Percentiles rank a stretch among this genome's conserved stretches.
phyloP scores from a whole-genome alignment of 2,113 vertebrate species.

The Amphiprion percula region DNA sequence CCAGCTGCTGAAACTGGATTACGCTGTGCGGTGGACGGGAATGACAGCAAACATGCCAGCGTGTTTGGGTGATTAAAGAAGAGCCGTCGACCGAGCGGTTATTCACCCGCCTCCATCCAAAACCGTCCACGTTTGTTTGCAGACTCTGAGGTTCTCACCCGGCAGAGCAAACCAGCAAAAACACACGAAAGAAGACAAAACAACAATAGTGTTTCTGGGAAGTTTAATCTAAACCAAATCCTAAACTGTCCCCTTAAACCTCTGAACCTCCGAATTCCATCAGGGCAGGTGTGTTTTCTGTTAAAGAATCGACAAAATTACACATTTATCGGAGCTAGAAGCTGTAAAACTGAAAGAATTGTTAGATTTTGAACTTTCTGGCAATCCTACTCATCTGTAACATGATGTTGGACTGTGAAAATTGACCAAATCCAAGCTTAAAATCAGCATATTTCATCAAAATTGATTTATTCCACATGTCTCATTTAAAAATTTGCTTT shows the following conservation, averaged over 20 bases:
- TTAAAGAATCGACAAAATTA: no score
- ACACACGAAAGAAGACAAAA: not conserved
- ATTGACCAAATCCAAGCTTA: no score
- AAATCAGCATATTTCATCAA: no score
- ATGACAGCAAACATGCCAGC: not conserved
- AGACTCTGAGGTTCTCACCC: conserved; percentile 36
- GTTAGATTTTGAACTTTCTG: no score
- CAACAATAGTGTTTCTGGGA: not conserved
- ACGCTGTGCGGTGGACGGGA: not conserved
- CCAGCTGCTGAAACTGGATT: not conserved
- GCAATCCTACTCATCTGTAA: no score
- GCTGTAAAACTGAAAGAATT: no score
- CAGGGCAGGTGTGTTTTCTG: no score
- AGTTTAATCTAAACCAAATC: not conserved
- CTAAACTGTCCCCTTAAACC: not conserved
- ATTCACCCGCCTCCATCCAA: conserved; percentile 45
- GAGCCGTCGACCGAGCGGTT: conserved; percentile 49
- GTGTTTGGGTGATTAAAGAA: not conserved
- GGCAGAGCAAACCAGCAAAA: not conserved
- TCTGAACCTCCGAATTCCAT: no score
- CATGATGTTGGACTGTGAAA: no score
- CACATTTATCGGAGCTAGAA: no score
- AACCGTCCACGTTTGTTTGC: conserved; percentile 13
- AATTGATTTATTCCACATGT: no score
- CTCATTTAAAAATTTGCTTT: no score